Evolutionary conservation across 64 coral and sea anemone genomes (phyloP).

Genomic region (Pocillopora damicornis): DNA sequence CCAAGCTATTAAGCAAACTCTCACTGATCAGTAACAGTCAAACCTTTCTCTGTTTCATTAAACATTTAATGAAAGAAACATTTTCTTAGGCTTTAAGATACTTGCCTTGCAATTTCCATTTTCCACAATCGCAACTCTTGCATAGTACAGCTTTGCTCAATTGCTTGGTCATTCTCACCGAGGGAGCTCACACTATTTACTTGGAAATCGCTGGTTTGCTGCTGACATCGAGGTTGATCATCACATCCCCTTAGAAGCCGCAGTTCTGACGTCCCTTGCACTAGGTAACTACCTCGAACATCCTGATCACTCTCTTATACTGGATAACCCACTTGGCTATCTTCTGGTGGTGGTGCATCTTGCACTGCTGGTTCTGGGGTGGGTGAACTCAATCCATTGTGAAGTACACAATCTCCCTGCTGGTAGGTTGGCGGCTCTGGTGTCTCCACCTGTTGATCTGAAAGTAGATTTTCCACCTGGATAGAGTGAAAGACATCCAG

Average conservation of each 20-base stretch:
- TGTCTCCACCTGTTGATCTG: too few species aligned
- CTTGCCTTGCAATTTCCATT: neutral
- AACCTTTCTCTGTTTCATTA: too few species aligned
- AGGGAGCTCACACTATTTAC: neutral
- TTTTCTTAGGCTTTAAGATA: too few species aligned
- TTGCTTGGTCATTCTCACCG: neutral
- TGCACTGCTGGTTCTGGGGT: neutral
- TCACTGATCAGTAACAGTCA: too few species aligned
- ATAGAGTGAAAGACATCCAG: too few species aligned
- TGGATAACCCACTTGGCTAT: neutral
- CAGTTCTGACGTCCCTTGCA: neutral
- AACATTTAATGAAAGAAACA: too few species aligned
- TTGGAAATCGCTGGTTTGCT: neutral
- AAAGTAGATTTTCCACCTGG: too few species aligned
- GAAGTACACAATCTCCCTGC: too few species aligned
- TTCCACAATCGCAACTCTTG: neutral
- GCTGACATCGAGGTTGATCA: neutral
- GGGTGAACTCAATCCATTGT: too few species aligned
- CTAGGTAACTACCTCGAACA: neutral
- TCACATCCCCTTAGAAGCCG: neutral
- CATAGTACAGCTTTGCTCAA: neutral
- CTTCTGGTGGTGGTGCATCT: neutral
- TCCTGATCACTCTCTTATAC: too few species aligned
- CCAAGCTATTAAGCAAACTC: too few species aligned
- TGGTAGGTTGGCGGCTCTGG: too few species aligned